A percentile compares a stretch with the other conserved stretches of the same genome.
These are phyloP conservation scores for Strigamia transsilvanica DNA, from an alignment of 2,888 invertebrate genomes.

Conservation along the genomic window DNA sequence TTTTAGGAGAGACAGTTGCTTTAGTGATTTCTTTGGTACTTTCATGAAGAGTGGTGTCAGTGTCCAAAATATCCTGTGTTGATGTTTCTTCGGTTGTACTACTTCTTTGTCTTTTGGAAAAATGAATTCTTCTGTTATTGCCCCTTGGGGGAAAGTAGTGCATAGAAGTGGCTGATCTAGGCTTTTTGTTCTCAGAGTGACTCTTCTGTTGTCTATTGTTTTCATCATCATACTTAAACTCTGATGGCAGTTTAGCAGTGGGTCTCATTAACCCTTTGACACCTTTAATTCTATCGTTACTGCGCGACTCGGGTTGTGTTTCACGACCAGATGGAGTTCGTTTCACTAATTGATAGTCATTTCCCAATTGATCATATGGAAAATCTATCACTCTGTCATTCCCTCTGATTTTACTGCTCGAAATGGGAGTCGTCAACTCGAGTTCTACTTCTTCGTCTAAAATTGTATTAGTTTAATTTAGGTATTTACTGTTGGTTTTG, in stretches of 20 bases:
- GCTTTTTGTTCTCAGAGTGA: background rate
- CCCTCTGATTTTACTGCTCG: background rate
- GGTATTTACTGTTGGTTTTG: background rate
- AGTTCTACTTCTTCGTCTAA: background rate
- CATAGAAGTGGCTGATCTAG: conserved; percentile 10
- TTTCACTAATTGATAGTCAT: conserved; percentile 12
- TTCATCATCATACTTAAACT: background rate
- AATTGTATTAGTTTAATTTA: background rate
- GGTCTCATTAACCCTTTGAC: conserved; percentile 6
- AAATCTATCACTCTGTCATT: conserved; percentile 51
- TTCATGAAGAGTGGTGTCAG: background rate
- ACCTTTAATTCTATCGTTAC: background rate
- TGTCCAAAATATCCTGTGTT: background rate
- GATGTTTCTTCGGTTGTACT: background rate
- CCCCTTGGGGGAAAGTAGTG: conserved; percentile 14
- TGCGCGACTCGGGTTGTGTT: background rate
- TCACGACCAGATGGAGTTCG: background rate
- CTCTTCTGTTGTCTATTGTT: background rate
- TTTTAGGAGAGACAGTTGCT: background rate
- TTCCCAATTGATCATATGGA: background rate
- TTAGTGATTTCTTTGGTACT: background rate
- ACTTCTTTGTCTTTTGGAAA: conserved; percentile 18
- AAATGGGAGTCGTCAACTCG: background rate
- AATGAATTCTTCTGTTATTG: background rate
- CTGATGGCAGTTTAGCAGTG: conserved; percentile 6